These are phyloP conservation scores for Ectropis grisescens DNA, from an alignment of 1,140 invertebrate species.

Conservation along the genomic window DNA sequence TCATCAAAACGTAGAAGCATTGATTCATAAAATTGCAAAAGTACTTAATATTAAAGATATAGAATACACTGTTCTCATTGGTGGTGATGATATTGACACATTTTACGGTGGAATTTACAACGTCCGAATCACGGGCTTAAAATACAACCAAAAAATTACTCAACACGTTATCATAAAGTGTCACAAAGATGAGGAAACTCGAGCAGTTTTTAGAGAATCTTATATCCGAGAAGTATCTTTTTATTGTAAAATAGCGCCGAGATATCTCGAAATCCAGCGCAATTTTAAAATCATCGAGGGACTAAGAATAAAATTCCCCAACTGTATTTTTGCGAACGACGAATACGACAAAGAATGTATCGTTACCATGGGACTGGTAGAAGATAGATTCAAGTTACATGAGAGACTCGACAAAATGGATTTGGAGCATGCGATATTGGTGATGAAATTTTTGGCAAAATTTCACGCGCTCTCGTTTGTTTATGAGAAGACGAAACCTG, in stretches of 20 bases:
- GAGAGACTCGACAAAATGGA: slow-evolving; percentile 33
- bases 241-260: slow-evolving; percentile 23
- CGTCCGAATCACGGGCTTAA: slow-evolving; percentile 26
- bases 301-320: slow-evolving; percentile 42
- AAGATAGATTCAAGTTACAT: slow-evolving; percentile 10
- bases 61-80: slow-evolving; percentile 23
- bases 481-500: slow-evolving; percentile 23
- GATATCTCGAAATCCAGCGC: slow-evolving; percentile 33
- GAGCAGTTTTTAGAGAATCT: slow-evolving; percentile 24
- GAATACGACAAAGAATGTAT: slow-evolving; percentile 36
- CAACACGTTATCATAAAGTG: slow-evolving; percentile 34
- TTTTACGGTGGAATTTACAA: slow-evolving; percentile 27
- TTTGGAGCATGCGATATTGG: slow-evolving; percentile 30
- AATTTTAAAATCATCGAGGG: slow-evolving; percentile 31
- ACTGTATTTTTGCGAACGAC: slow-evolving; percentile 22
- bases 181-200: slow-evolving; percentile 24
- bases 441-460: slow-evolving; percentile 48
- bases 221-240: slow-evolving; percentile 33
- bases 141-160: slow-evolving; percentile 25
- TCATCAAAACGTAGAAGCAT: slow-evolving; percentile 28
- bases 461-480: slow-evolving; percentile 49
- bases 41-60: slow-evolving; percentile 23
- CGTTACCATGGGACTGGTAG: slow-evolving; percentile 11
- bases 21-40: slow-evolving; percentile 31
- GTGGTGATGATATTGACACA: slow-evolving; percentile 30